Base-by-base conservation (phyloP, 2,797 vertebrate species). In the Notolabrus celidotus region DNA sequence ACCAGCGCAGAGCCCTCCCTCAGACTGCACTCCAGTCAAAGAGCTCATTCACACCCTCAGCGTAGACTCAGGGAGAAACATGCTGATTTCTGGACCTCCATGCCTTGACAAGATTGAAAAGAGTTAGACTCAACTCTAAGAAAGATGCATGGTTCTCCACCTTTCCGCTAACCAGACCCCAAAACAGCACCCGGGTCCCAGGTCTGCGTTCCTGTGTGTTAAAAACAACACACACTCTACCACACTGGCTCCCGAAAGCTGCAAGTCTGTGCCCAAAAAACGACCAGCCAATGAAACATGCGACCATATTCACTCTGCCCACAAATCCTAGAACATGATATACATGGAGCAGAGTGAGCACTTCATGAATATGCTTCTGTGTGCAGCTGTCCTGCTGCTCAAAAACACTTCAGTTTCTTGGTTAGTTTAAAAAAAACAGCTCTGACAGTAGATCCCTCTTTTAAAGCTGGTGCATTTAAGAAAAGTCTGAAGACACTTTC, bases 351-450 rank as follows among this genome's bases (percentile, higher is more conserved):
- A 70, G 57, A 72, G 75, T 59, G 63, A 82, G 84, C 38, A 49
- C 72, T 89, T 90, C 67, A 88, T 93, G 92, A 94, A 94, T 94
- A 89, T 88, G 63, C 78, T 58, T 66, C 91, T 93, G 88, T 95
- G 80, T 80, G 83, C 71, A 73, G 82, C 86, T 85, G 77, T 78
- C 78, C 11, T 19, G 33, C 57, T 19, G 38, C 69, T 92, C 83
- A 80, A 54, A 87, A 87, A 87, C 84, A 84, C 87, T 76, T 86
- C 22, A 22, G 43, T 34, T 61, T 67, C 69, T 69, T 52, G 86
- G 65, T 82, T 80, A 59, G 76, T 84, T 89, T 73, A 68, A 41
- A 82, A 80, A 31, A 87, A 83, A 62, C 64, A 43, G 33, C 67
- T 47, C 65, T 16, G 51, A 79, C 67, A 51, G 65, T 75, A 74